Evolutionary conservation across 92 coral and sea anemone species (phyloP).

Genomic region (Galaxea fascicularis): DNA sequence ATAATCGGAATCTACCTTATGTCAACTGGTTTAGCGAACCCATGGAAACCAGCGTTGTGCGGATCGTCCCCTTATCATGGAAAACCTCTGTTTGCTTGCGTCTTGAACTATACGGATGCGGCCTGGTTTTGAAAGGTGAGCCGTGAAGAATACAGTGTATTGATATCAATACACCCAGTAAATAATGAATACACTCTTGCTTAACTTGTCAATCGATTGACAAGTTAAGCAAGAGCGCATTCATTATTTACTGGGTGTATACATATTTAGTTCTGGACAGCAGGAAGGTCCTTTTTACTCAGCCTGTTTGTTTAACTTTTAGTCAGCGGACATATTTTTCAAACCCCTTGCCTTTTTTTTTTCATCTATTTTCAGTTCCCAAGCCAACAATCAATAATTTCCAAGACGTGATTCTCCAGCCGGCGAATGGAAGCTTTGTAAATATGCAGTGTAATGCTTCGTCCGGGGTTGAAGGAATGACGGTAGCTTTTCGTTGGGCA

Average conservation of each 20-base stretch:
- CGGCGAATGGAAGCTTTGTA: neutral
- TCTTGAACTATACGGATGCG: constrained; percentile 71
- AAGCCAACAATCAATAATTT: constrained; percentile 12
- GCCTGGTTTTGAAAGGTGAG: neutral
- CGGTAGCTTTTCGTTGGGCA: constrained; percentile 28
- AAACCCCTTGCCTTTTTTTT: neutral
- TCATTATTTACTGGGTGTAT: no score
- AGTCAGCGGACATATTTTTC: no score
- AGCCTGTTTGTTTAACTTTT: no score
- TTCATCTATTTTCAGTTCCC: neutral
- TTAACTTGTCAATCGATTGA: no score
- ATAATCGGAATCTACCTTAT: constrained; percentile 23
- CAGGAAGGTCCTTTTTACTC: no score
- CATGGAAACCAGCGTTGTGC: constrained; percentile 48
- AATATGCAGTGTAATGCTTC: constrained; percentile 28
- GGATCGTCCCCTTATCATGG: constrained; percentile 56
- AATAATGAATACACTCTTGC: neutral
- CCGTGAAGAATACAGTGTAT: neutral
- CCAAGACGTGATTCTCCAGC: constrained; percentile 13
- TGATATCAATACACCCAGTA: neutral
- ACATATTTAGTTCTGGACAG: no score
- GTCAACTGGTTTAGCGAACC: constrained; percentile 55
- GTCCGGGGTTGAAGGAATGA: neutral
- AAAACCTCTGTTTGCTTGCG: constrained; percentile 58
- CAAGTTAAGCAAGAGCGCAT: no score